phyloP scores from a whole-genome alignment of 1,140 invertebrate species.

The Aphelenchoides avenae region DNA sequence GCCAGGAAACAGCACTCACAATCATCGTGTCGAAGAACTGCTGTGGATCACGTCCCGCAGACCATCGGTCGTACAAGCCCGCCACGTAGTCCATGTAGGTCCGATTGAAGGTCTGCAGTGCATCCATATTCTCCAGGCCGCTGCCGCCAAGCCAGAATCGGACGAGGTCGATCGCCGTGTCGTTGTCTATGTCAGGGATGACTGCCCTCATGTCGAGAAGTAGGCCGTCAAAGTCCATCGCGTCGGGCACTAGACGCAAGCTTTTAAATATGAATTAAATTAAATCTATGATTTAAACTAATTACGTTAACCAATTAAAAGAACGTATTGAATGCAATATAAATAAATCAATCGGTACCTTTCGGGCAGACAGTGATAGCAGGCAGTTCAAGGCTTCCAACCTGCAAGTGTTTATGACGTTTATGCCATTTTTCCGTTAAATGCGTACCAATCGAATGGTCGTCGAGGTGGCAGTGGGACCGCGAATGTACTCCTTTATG shows the following conservation, averaged over 20 bases:
- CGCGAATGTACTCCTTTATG: constrained; percentile 51
- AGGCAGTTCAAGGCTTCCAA: constrained; percentile 43
- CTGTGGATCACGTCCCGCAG: constrained; percentile 29
- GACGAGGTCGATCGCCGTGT: constrained; percentile 21
- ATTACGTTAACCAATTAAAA: background rate
- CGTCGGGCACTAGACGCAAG: constrained; percentile 23
- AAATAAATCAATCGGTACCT: constrained; percentile 52
- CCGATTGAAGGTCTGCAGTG: constrained; percentile 35
- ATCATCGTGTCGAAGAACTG: constrained; percentile 49
- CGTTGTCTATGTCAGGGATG: constrained; percentile 26
- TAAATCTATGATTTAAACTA: background rate
- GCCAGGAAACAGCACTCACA: constrained; percentile 16
- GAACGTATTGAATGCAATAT: constrained; percentile 44
- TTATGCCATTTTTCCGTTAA: background rate
- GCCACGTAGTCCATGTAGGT: constrained; percentile 46
- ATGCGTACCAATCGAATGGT: constrained; percentile 43
- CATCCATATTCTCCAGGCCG: constrained; percentile 51
- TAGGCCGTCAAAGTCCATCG: constrained; percentile 5
- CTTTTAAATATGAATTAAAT: constrained; percentile 42
- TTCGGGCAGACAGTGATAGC: constrained; percentile 54
- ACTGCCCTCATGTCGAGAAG: constrained; percentile 1
- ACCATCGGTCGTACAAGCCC: constrained; percentile 46
- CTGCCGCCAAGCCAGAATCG: constrained; percentile 49
- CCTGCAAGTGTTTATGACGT: constrained; percentile 8
- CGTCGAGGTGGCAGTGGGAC: constrained; percentile 55